Base-by-base conservation (phyloP, 2,888 invertebrate genomes). In the Drosophila borborema region DNA sequence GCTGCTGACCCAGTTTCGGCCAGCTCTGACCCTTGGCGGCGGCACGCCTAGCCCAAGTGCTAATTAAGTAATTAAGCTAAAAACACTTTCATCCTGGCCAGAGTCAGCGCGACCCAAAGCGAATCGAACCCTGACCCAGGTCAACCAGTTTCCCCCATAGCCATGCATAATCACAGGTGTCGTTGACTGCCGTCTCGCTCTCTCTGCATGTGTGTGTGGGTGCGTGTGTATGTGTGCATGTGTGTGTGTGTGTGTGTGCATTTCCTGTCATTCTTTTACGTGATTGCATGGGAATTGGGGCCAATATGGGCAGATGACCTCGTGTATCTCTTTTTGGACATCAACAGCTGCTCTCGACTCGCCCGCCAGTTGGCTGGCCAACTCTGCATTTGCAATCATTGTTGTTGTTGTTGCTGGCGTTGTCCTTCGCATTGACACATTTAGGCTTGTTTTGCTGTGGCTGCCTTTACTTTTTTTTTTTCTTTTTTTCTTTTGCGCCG, bases 41-140 rank as follows among this genome's bases (percentile, higher is more conserved):
- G 61, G 49, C 51, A 48, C 61, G 74, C 64, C 66, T 28, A 40
- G 53, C 14, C 71, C 71, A 45, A 66, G 59, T 73, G 71, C 69
- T 86, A 86, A 86, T 86, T 86, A 89, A 82, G 83, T 81, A 90
- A 88, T 90, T 81, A 86, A 72, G 81, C 82, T 61, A 62, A 67
- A 73, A 75, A 74, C 80, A 77, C 81, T 81, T 86, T 89, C 80
- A 73, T 75, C 77, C 80, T 60, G 75, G 72, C 28, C 9, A 51
- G 53, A 55, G 56, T 7, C 46, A 23, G 6, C 28, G 48, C 56
- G 60, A 63, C 67, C 79, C 45, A 38, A 56, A 64, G 36, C 51
- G 56, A 34, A 40, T 16, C 38, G 38, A 78, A 59, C 74, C 86
- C 77, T 87, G 87, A 87, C 87, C 87, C 80, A 66, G 85, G 81